Evolutionary conservation across 2,797 vertebrate genomes (phyloP), one percentile per base, ranked within the genome.

Genomic region (Ctenopoma multispine): DNA sequence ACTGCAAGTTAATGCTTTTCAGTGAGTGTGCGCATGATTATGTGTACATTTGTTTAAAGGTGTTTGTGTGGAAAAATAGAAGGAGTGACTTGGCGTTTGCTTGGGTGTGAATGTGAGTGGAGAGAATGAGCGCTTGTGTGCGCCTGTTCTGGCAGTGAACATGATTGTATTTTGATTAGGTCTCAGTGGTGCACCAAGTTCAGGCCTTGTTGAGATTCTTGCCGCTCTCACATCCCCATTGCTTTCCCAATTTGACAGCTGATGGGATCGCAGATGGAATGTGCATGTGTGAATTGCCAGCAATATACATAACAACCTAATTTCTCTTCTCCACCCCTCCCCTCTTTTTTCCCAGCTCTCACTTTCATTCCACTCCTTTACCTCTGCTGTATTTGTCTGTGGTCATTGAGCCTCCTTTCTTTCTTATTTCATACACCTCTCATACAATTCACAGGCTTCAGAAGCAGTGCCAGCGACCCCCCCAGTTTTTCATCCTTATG

Each of bases 251-350:
- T 96, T 95, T 96, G 96, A 94, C 95, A 95, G 94, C 92, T 96
- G 95, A 96, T 96, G 94, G 95, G 95, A 95, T 95, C 92, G 93
- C 92, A 95, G 94, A 96, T 95, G 95, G 94, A 96, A 96, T 94
- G 94, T 93, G 93, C 87, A 89, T 93, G 94, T 95, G 94, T 94
- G 95, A 95, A 95, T 96, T 95, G 93, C 93, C 85, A 82, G 92
- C 92, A 84, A 96, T 96, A 94, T 94, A 95, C 94, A 95, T 94
- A 95, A 96, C 92, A 93, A 94, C 92, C 93, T 90, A 89, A 93
- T 95, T 95, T 94, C 91, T 94, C 84, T 88, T 88, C 87, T 87
- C 87, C 70, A 68, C 83, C 66, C 80, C 63, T 80, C 75, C 63
- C 40, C 71, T 11, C n/a, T 48, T 61, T 50, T 38, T 50, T 38